A percentile compares a stretch with the other conserved stretches of the same genome.
phyloP scores from a whole-genome alignment of 2,888 invertebrate species.

The Sinotaia quadrata region DNA sequence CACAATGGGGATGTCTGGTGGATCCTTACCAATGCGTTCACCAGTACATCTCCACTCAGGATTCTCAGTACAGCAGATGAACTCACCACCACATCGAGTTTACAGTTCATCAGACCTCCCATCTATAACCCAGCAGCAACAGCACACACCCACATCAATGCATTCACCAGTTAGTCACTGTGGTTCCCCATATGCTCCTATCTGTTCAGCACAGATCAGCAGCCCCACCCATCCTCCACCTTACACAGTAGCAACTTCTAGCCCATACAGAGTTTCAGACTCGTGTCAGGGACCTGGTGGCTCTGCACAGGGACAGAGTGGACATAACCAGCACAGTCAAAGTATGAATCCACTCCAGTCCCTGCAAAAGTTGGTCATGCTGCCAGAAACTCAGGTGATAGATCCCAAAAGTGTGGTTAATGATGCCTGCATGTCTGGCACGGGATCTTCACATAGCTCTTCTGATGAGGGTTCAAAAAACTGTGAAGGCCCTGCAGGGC shows the following conservation, averaged over 20 bases:
- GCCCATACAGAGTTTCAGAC: slow-evolving; percentile 28
- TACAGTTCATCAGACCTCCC: slow-evolving; percentile 28
- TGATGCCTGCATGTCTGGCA: slow-evolving; percentile 58
- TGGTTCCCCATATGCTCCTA: slow-evolving; percentile 50
- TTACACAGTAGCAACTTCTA: slow-evolving; percentile 15
- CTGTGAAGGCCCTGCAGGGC: slow-evolving; percentile 50
- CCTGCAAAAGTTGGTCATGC: slow-evolving; percentile 63
- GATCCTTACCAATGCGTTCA: slow-evolving; percentile 45
- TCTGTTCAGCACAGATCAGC: slow-evolving; percentile 42
- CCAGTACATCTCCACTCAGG: slow-evolving; percentile 40
- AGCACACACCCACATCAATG: slow-evolving; percentile 41
- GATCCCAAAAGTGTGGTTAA: slow-evolving; percentile 70
- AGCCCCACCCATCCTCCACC: slow-evolving; percentile 30
- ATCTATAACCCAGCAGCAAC: slow-evolving; percentile 35
- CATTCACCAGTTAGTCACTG: slow-evolving; percentile 47
- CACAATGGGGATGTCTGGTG: slow-evolving; percentile 45
- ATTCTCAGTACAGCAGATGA: slow-evolving; percentile 24
- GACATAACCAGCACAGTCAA: neutral
- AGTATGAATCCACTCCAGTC: slow-evolving; percentile 63
- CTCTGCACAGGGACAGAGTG: neutral
- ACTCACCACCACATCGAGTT: slow-evolving; percentile 29
- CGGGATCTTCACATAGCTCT: slow-evolving; percentile 32
- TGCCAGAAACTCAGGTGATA: slow-evolving; percentile 63
- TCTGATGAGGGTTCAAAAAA: slow-evolving; percentile 58
- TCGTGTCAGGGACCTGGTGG: slow-evolving; percentile 17